Conservation (phyloP, 2,888 invertebrate species). For the Mimachlamys varia region DNA sequence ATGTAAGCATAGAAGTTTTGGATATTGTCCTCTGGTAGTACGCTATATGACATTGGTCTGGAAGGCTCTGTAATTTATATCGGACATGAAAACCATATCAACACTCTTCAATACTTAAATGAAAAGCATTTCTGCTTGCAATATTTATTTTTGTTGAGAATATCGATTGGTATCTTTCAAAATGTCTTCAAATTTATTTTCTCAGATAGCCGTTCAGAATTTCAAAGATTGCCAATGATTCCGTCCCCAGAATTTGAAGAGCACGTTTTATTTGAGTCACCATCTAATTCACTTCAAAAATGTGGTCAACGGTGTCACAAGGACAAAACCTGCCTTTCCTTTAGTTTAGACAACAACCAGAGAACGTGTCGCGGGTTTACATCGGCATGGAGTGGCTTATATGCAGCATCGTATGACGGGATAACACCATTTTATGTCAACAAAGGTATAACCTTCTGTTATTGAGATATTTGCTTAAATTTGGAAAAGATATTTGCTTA, state of each 20-base stretch:
- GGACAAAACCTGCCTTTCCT: background rate
- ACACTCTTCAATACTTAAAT: too few relatives aligned
- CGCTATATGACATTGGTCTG: too few relatives aligned
- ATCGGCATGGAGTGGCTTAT: background rate
- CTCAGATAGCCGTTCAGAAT: background rate
- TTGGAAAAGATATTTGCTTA: too few relatives aligned
- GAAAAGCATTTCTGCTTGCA: too few relatives aligned
- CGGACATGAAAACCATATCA: too few relatives aligned
- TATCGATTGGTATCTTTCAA: too few relatives aligned
- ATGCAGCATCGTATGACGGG: background rate
- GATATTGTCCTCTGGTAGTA: too few relatives aligned
- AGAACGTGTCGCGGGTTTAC: background rate
- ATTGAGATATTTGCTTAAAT: too few relatives aligned
- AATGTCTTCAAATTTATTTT: background rate
- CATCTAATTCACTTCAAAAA: background rate
- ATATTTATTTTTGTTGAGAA: too few relatives aligned
- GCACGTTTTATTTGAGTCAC: background rate
- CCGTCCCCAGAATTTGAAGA: background rate
- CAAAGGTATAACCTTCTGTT: background rate
- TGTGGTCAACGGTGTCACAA: background rate
- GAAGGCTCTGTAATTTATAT: too few relatives aligned
- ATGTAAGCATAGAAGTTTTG: too few relatives aligned
- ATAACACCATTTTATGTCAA: background rate
- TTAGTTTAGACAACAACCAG: background rate
- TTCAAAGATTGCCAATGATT: background rate